phyloP scores from a whole-genome alignment of 2,888 invertebrate species.

The Operophtera brumata region DNA sequence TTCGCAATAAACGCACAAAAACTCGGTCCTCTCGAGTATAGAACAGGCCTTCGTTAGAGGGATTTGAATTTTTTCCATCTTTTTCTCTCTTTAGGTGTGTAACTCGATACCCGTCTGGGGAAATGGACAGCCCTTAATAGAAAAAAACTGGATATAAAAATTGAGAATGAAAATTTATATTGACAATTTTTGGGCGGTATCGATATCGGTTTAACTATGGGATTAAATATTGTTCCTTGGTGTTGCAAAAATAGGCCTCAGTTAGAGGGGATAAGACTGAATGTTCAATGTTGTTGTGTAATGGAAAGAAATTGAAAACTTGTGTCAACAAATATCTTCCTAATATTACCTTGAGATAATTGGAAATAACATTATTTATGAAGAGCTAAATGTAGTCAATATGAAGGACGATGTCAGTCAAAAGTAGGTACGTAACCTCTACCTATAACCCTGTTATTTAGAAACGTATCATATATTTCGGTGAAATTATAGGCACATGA shows the following conservation, averaged over 20 bases:
- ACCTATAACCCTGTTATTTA: no score
- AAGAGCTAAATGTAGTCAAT: neutral
- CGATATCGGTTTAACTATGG: conserved; percentile 42
- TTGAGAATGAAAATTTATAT: conserved; percentile 68
- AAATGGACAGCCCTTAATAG: conserved; percentile 73
- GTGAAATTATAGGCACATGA: no score
- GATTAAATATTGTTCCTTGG: conserved; percentile 27
- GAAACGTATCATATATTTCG: no score
- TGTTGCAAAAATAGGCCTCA: conserved; percentile 21
- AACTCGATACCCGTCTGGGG: conserved; percentile 65
- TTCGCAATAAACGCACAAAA: conserved; percentile 70
- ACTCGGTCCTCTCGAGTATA: conserved; percentile 73
- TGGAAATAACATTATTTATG: conserved; percentile 16
- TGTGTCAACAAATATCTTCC: conserved; percentile 30
- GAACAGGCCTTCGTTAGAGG: conserved; percentile 69
- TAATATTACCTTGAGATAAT: conserved; percentile 22
- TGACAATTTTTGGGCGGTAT: conserved; percentile 55
- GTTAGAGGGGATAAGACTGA: conserved; percentile 2
- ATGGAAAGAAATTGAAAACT: conserved; percentile 32
- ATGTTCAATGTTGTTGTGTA: conserved; percentile 13
- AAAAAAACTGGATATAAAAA: conserved; percentile 66
- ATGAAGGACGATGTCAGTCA: no score
- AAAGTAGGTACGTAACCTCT: no score
- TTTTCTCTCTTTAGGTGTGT: conserved; percentile 64
- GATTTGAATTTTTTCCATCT: conserved; percentile 49